Conservation (phyloP, 2,888 invertebrate genomes). For the Drosophila birchii region DNA sequence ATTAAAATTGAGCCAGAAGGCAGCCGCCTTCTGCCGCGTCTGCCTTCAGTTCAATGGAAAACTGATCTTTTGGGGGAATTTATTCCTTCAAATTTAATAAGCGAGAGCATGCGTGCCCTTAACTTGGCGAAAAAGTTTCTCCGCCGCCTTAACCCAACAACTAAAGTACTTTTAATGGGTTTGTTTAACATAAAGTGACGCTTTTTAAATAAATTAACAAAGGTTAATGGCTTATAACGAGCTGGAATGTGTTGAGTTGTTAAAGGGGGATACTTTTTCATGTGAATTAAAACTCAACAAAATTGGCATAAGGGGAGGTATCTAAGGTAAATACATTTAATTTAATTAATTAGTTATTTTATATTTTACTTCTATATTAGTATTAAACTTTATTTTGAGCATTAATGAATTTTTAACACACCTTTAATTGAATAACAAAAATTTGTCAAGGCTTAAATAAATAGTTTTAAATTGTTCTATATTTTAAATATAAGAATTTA, state of each 20-base stretch:
- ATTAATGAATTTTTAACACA: too few species aligned
- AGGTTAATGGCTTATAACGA: not conserved
- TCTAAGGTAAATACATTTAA: not conserved
- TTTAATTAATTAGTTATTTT: too few species aligned
- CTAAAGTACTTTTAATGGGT: conserved; percentile 3
- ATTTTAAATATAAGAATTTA: too few species aligned
- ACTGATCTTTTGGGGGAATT: conserved; percentile 14
- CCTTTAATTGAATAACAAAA: too few species aligned
- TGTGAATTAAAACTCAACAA: not conserved
- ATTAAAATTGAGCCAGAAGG: not conserved
- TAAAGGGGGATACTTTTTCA: not conserved
- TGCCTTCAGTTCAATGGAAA: conserved; percentile 7
- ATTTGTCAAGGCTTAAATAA: too few species aligned
- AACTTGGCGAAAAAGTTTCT: not conserved
- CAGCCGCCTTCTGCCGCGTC: not conserved
- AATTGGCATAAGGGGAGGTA: not conserved
- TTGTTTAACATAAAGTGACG: not conserved
- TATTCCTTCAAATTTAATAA: not conserved
- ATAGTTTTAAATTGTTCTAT: too few species aligned
- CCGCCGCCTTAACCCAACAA: not conserved
- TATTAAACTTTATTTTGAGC: too few species aligned
- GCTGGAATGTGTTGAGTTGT: not conserved
- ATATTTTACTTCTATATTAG: too few species aligned
- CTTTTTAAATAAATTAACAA: conserved; percentile 2
- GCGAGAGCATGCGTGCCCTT: not conserved